These are phyloP conservation scores for Paedocypris micromegethes DNA, from an alignment of 2,797 vertebrate genomes.

Conservation along the genomic window DNA sequence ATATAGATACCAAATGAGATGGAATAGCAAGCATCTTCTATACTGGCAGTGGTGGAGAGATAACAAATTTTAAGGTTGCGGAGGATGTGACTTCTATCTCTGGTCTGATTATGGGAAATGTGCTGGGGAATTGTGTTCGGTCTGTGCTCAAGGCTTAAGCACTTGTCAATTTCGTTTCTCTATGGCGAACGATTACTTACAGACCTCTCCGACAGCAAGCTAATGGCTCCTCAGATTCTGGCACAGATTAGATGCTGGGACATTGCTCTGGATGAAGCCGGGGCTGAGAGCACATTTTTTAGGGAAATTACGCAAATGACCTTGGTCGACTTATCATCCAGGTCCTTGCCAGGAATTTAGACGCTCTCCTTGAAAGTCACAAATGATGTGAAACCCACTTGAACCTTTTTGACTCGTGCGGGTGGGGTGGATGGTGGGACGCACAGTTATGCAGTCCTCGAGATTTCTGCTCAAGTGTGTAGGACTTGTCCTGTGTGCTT, in stretches of 20 bases:
- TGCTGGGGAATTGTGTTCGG: conserved; percentile 78
- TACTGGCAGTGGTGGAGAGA: not conserved
- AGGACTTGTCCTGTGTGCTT: no score
- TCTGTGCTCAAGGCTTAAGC: conserved; percentile 73
- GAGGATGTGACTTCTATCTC: conserved; percentile 60
- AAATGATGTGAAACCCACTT: conserved; percentile 16
- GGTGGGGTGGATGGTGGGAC: not conserved
- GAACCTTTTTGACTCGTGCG: not conserved
- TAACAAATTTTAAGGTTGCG: conserved; percentile 56
- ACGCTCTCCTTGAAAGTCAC: conserved; percentile 15
- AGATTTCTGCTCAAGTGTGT: no score
- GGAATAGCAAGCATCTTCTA: no score
- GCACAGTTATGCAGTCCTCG: no score
- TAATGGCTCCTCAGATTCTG: conserved; percentile 60
- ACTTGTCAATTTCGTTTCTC: conserved; percentile 76
- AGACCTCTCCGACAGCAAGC: conserved; percentile 70
- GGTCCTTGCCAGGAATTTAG: conserved; percentile 24
- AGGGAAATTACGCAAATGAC: conserved; percentile 46
- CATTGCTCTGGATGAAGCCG: conserved; percentile 34
- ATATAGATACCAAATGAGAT: no score
- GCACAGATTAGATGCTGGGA: conserved; percentile 42
- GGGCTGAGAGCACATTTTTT: conserved; percentile 41
- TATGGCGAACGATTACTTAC: conserved; percentile 77
- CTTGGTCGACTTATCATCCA: conserved; percentile 34
- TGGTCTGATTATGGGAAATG: conserved; percentile 78